Base-by-base conservation (phyloP, 2,888 invertebrate species). In the Eurytoma adleriae region DNA sequence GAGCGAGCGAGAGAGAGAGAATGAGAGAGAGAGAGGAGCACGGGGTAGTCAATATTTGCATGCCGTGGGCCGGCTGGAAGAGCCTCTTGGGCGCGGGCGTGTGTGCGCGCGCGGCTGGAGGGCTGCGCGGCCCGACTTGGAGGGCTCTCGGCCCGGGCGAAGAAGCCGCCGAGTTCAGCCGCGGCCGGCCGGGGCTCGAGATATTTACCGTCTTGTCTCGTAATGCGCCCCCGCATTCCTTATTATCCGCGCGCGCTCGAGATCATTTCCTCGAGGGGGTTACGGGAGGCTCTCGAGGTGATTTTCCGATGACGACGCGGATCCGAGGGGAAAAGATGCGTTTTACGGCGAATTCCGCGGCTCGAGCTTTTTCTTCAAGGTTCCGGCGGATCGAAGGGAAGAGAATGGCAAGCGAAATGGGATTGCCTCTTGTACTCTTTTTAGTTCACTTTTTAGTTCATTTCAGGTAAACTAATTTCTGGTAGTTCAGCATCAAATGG, bases 41-140 rank as follows among this genome's bases (percentile, higher is more conserved):
- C 79, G 75, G 71, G 78, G 84, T 83, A 87, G 89, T 90, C 89
- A 90, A 90, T 90, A 90, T 90, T 90, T 90, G 89, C 87, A 88
- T 88, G 89, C 87, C 85, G 86, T 86, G 80, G 85, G 88, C 85
- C 83, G 85, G 84, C 85, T 83, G 86, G 84, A 85, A 89, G 89
- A 86, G 88, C 40, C 87, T 86, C 89, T 89, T 85, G 68, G 52
- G 18, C 14, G 57, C n/a, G 57, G 48, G 61, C 48, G 30, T 64
- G 64, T n/a, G 13, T 50, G 18, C 1, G 67, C 48, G 18, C 24
- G 48, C 24, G 50, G 2, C 13, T 7, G 61, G 10, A 50, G 40
- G 59, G 16, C 13, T 16, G 16, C 10, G 7, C 52, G 52, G 52
- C 14, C 27, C 48, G 59, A 48, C 18, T 64, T 69, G 12, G 48